Base-by-base conservation (phyloP, 2,797 vertebrate genomes). In the Thaleichthys pacificus region DNA sequence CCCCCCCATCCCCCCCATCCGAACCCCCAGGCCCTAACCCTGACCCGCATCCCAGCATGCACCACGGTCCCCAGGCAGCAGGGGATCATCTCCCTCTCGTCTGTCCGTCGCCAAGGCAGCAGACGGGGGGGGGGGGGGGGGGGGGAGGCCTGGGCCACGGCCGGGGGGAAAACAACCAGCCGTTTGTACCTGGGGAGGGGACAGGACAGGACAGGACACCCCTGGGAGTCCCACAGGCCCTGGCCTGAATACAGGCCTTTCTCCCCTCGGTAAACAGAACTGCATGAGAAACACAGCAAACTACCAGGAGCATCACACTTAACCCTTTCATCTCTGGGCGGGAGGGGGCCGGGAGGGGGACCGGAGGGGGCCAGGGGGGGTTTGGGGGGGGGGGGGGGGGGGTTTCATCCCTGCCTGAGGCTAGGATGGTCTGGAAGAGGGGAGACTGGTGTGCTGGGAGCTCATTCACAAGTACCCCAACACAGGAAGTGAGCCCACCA, bases 171-270 rank as follows among this genome's bases (percentile, higher is more conserved):
- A 96, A 95, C 94, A 95, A 95, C 82, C 94, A 95, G 93, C 91
- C 93, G 91, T 94, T 95, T 96, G 93, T 95, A 92, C 92, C 93
- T 91, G 93, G 91, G 91, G 93, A 94, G 93, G 94, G 61, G 61
- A 62, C 21, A 17, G 26, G 61, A 62, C 19, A n/a, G 24, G 61
- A 62, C 24, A 93, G 89, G 94, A 94, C 94, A 94, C 94, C 94
- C 94, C 95, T 95, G 95, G 95, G 95, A 95, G 95, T 95, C 95
- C 95, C 94, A 92, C 92, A 95, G 94, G 92, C 93, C 88, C 93
- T 17, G 30, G 90, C 84, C 89, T 91, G 94, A 95, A 95, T 95
- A 92, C 84, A 91, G 93, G 91, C 95, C 93, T 91, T 93, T 95
- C 93, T 94, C 91, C 79, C 2, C 30, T 38, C 79, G 91, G 95